These are phyloP conservation scores for Hyaena hyaena DNA, from an alignment of 2,113 vertebrate genomes.

Conservation along the genomic window DNA sequence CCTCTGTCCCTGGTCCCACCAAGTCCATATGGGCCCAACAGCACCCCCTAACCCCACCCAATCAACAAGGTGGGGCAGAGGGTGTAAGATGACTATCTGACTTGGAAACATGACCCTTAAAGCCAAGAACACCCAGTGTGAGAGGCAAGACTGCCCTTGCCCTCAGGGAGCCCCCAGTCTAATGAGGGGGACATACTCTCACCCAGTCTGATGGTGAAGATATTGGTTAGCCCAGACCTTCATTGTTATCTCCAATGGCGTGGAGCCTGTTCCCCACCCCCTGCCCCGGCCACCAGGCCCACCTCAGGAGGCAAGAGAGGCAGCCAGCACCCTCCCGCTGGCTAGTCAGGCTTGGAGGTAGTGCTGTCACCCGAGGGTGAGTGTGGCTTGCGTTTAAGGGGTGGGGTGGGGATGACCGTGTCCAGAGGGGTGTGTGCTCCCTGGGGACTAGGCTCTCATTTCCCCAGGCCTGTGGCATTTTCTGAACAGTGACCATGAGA, in stretches of 20 bases:
- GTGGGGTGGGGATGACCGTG: background rate
- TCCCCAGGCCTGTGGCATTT: background rate
- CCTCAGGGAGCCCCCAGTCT: background rate
- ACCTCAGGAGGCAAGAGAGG: background rate
- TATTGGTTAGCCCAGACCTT: background rate
- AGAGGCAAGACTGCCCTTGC: background rate
- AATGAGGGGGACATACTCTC: background rate
- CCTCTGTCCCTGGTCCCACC: background rate
- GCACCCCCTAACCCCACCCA: background rate
- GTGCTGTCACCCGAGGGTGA: rapidly evolving
- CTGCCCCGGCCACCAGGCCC: background rate
- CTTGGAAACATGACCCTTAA: background rate
- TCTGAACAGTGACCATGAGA: background rate
- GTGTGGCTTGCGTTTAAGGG: background rate
- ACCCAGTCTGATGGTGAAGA: background rate
- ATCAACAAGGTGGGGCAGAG: background rate
- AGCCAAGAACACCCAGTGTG: background rate
- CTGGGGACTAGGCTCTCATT: background rate
- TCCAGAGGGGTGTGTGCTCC: background rate
- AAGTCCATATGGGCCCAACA: background rate
- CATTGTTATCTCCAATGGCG: background rate
- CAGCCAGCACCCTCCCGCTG: background rate
- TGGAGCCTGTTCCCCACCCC: background rate
- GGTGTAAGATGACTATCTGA: background rate
- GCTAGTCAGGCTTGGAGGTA: background rate